phyloP scores from a whole-genome alignment of 2,797 vertebrate genomes.

The Enteromius argenteus region DNA sequence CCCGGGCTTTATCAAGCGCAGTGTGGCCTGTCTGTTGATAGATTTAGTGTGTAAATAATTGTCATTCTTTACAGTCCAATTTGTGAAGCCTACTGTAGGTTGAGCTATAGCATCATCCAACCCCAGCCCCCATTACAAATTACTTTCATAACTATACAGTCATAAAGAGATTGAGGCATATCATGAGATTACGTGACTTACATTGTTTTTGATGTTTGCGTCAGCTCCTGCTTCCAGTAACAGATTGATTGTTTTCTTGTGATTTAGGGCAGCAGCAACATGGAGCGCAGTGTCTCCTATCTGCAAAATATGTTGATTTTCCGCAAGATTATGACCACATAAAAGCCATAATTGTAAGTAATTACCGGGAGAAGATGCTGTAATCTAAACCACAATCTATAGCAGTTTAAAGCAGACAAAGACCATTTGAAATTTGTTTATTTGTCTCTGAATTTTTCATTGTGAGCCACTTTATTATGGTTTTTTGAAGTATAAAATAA shows the following conservation, averaged over 20 bases:
- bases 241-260: conserved; percentile 87
- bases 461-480: neutral
- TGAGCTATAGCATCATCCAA: neutral
- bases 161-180: neutral
- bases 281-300: conserved; percentile 90
- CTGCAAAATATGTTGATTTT: conserved; percentile 64
- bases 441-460: neutral
- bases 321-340: neutral
- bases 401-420: neutral
- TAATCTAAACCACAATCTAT: neutral
- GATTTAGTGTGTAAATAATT: neutral
- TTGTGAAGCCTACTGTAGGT: neutral
- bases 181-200: conserved; percentile 69
- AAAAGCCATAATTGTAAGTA: neutral
- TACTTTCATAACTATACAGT: neutral
- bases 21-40: conserved; percentile 84
- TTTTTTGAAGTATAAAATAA: neutral
- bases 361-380: neutral
- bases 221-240: conserved; percentile 88
- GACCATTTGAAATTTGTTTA: neutral
- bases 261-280: conserved; percentile 88
- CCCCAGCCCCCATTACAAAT: neutral
- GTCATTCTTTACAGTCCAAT: neutral
- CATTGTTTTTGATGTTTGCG: conserved; percentile 81
- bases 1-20: conserved; percentile 86